phyloP scores from a whole-genome alignment of 2,113 vertebrate genomes.

The Lagopus muta region DNA sequence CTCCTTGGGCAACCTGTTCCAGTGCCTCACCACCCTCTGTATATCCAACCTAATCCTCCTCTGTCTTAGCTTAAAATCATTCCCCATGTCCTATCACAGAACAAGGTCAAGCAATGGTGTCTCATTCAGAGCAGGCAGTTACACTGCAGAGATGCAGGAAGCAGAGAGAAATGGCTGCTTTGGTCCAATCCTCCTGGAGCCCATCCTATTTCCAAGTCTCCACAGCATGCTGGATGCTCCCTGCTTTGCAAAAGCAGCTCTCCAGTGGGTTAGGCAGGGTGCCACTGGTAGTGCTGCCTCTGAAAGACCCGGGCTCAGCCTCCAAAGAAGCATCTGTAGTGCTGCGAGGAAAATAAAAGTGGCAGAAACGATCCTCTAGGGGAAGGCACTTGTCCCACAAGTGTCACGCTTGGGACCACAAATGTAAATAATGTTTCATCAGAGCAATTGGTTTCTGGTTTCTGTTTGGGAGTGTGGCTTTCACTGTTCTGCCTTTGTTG shows the following conservation, averaged over 20 bases:
- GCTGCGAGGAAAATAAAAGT: background rate
- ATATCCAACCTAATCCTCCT: no score
- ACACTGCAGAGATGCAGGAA: background rate
- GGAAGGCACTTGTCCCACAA: background rate
- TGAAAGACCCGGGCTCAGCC: fast-evolving
- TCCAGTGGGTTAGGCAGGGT: background rate
- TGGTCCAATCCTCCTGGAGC: fast-evolving
- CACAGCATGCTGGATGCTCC: background rate
- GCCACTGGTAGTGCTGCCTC: background rate
- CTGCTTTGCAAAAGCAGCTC: fast-evolving
- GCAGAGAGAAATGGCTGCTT: background rate
- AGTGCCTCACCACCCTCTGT: no score
- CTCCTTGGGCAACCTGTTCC: no score
- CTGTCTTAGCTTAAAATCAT: no score
- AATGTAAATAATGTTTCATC: background rate
- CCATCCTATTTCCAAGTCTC: background rate
- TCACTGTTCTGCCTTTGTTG: background rate
- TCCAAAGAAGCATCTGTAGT: background rate
- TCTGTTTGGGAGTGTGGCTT: background rate
- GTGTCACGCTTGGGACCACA: background rate
- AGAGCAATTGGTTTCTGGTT: conserved; percentile 14
- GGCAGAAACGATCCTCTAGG: background rate
- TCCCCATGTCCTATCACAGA: no score
- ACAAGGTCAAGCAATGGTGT: background rate
- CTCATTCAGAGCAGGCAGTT: background rate